phyloP scores from a whole-genome alignment of 2,797 vertebrate species.

The Tadarida brasiliensis region DNA sequence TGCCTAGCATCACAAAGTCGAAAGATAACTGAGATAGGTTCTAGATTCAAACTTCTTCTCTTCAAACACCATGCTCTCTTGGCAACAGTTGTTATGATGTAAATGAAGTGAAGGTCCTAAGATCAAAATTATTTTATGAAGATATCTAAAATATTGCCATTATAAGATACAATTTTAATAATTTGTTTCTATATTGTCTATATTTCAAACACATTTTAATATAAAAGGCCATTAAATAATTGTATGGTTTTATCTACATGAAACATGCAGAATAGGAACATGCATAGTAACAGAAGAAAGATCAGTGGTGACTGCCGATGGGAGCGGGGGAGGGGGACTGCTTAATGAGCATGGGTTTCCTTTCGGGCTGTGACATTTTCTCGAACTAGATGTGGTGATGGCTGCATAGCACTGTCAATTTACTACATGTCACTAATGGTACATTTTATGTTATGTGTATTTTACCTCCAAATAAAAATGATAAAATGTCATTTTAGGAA shows the following conservation, averaged over 20 bases:
- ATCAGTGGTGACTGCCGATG: not conserved
- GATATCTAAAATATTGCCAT: not conserved
- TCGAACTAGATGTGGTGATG: not conserved
- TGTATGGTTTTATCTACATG: not conserved
- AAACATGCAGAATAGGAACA: not conserved
- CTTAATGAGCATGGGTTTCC: not conserved
- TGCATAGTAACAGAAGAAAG: not conserved
- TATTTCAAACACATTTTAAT: not conserved
- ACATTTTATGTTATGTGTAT: not conserved
- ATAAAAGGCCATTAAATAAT: not conserved
- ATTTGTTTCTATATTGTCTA: not conserved
- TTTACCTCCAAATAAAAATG: not conserved
- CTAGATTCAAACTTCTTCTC: not conserved
- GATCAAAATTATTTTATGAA: not conserved
- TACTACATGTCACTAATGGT: not conserved
- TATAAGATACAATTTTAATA: not conserved
- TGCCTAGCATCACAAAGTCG: not conserved
- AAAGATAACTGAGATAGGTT: not conserved
- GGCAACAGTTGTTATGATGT: not conserved
- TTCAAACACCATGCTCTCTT: not conserved
- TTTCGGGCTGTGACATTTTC: not conserved
- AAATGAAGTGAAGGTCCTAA: not conserved
- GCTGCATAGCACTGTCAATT: not conserved
- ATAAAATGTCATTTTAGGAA: not conserved
- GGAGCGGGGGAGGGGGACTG: accelerated